Percentiles rank a stretch among this genome's conserved stretches.
phyloP scores from a whole-genome alignment of 2,888 invertebrate genomes.

The Ditula angustiorana region DNA sequence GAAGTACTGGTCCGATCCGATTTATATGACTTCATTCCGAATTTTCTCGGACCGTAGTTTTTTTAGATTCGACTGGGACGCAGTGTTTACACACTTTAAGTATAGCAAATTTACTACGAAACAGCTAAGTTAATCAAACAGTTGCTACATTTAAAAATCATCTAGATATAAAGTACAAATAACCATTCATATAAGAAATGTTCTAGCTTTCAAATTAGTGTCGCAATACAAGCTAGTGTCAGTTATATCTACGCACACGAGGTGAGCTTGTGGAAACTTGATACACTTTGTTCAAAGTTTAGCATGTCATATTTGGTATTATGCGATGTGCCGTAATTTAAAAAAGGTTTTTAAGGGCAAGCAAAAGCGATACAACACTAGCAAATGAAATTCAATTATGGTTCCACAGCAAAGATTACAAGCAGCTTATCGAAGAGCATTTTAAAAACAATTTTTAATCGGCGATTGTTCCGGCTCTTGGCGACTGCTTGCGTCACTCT shows the following conservation, averaged over 20 bases:
- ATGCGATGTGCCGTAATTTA: not conserved
- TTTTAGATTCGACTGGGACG: no score
- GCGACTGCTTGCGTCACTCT: conserved; percentile 66
- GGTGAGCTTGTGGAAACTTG: conserved; percentile 12
- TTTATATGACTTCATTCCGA: no score
- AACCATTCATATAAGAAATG: not conserved
- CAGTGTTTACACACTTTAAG: no score
- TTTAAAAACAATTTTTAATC: conserved; percentile 80
- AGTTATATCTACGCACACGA: not conserved
- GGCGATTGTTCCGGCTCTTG: conserved; percentile 75
- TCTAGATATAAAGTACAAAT: not conserved
- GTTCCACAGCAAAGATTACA: conserved; percentile 57
- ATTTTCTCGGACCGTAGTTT: no score
- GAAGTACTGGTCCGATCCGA: no score
- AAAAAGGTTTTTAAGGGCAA: conserved; percentile 35
- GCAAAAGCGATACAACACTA: conserved; percentile 45
- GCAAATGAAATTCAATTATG: conserved; percentile 39
- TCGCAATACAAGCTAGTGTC: conserved; percentile 1
- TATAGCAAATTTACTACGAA: no score
- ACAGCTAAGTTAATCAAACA: no score
- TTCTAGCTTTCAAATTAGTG: conserved; percentile 4
- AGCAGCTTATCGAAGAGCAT: conserved; percentile 64
- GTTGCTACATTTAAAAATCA: not conserved
- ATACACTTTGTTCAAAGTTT: conserved; percentile 1
- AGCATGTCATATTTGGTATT: not conserved